Evolutionary conservation across 2,113 vertebrate genomes (phyloP).

Genomic region (Falco punctatus): DNA sequence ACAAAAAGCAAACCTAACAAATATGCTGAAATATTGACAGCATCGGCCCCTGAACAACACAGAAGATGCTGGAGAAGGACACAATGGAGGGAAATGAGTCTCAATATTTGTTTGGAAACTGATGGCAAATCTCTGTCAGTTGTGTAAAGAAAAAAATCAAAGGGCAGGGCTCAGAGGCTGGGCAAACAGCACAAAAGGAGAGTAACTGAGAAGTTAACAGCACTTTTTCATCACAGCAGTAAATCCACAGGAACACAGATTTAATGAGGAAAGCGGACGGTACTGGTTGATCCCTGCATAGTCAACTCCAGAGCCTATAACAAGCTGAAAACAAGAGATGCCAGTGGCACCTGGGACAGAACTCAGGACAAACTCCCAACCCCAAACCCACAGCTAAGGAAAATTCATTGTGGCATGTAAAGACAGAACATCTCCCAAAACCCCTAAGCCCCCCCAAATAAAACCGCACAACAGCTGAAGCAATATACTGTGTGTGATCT

Average conservation of each 20-base stretch:
- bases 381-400: not conserved
- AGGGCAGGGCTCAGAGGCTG: not conserved
- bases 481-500: fast-evolving
- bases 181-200: not conserved
- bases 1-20: not conserved
- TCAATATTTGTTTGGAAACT: fast-evolving
- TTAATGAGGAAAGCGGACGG: not conserved
- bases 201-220: not conserved
- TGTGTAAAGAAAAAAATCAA: not conserved
- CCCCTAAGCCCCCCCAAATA: not conserved
- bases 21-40: not conserved
- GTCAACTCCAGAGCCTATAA: not conserved
- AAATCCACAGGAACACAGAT: not conserved
- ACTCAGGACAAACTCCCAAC: not conserved
- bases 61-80: not conserved
- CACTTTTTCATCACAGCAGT: not conserved
- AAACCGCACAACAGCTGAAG: not conserved
- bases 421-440: not conserved
- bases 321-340: not conserved
- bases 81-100: not conserved
- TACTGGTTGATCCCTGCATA: not conserved
- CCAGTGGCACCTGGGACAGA: not conserved
- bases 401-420: fast-evolving
- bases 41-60: not conserved
- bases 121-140: not conserved